Evolutionary conservation across 2,113 vertebrate genomes (phyloP).

Genomic region (Cebus imitator): DNA sequence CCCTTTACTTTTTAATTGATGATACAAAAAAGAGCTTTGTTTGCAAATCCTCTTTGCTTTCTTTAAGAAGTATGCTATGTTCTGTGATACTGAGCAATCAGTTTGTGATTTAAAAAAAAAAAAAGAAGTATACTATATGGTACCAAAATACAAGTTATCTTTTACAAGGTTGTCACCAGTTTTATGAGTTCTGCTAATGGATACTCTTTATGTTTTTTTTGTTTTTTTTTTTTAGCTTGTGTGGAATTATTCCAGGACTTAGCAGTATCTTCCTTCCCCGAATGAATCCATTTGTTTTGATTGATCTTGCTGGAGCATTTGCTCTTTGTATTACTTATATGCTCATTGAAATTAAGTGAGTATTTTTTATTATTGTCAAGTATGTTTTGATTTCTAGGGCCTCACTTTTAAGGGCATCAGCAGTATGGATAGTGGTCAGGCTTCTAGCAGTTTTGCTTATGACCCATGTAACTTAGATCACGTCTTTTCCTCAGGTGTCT

Average conservation of each 20-base stretch:
- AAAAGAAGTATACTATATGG: neutral
- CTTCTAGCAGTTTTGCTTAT: neutral
- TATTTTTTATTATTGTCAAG: slow-evolving; percentile 53
- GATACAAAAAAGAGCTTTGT: neutral
- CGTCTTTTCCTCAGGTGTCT: slow-evolving; percentile 21
- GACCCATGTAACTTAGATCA: neutral
- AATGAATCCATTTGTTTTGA: slow-evolving; percentile 98
- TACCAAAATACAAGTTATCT: neutral
- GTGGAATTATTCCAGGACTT: slow-evolving; percentile 94
- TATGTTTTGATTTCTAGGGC: neutral
- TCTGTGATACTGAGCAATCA: too few relatives aligned
- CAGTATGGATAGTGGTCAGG: neutral
- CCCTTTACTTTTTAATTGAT: neutral
- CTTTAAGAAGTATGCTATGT: neutral
- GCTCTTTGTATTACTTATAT: slow-evolving; percentile 97
- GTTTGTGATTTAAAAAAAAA: too few relatives aligned
- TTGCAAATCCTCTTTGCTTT: neutral
- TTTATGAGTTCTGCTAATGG: slow-evolving; percentile 42
- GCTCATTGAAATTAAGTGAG: slow-evolving; percentile 97
- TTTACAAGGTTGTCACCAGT: neutral
- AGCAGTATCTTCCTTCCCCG: slow-evolving; percentile 96
- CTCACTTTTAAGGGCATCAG: neutral
- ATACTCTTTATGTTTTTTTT: slow-evolving; percentile 49
- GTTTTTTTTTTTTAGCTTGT: slow-evolving; percentile 87
- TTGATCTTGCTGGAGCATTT: slow-evolving; percentile 96